Evolutionary conservation across 1,140 invertebrate species (phyloP).

Genomic region (Drosophila repletoides): DNA sequence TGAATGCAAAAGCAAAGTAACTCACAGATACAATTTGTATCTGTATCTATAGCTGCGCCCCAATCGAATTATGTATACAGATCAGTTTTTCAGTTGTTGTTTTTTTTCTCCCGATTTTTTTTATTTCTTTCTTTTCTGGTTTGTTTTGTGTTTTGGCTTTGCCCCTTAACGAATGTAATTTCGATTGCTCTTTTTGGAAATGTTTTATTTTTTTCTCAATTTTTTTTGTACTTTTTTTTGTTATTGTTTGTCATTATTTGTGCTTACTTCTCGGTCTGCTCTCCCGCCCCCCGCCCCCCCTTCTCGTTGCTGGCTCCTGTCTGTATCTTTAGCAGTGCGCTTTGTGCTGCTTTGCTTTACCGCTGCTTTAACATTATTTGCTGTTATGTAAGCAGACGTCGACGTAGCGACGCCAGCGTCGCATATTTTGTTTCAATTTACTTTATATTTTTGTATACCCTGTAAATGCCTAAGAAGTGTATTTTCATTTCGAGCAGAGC

Average conservation of each 20-base stretch:
- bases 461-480: too few relatives aligned
- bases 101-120: slow-evolving; percentile 12
- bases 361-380: slow-evolving; percentile 78
- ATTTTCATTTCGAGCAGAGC: slow-evolving; percentile 41
- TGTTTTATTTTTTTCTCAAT: slow-evolving; percentile 34
- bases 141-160: slow-evolving; percentile 48
- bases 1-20: slow-evolving; percentile 36
- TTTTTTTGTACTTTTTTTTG: slow-evolving; percentile 32
- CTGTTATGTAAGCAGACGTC: slow-evolving; percentile 69
- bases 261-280: slow-evolving; percentile 35
- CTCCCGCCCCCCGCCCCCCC: background rate
- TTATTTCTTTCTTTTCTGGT: slow-evolving; percentile 14
- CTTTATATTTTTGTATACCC: slow-evolving; percentile 20
- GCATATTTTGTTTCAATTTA: slow-evolving; percentile 68
- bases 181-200: slow-evolving; percentile 34
- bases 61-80: slow-evolving; percentile 50
- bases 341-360: slow-evolving; percentile 71
- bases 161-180: slow-evolving; percentile 68
- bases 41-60: slow-evolving; percentile 37
- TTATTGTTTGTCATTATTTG: slow-evolving; percentile 74
- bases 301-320: too few relatives aligned
- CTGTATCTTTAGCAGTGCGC: too few relatives aligned
- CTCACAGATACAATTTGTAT: slow-evolving; percentile 39
- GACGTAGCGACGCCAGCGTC: slow-evolving; percentile 22
- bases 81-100: slow-evolving; percentile 20